Conservation (phyloP, 2,888 invertebrate genomes). For the Capitulum mitella region DNA sequence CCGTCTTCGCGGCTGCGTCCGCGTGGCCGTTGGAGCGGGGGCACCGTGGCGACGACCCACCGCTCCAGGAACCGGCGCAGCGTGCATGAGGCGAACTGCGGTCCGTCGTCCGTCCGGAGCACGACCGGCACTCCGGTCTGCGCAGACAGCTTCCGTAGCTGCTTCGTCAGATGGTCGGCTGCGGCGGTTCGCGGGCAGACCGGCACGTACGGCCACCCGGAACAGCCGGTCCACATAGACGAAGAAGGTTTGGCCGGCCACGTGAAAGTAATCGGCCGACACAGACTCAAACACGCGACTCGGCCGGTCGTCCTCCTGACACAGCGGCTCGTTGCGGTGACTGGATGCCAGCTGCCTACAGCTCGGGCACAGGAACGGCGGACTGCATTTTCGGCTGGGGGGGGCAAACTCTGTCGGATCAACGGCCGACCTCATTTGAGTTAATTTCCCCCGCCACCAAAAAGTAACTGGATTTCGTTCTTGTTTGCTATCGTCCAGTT, state of each 20-base stretch:
- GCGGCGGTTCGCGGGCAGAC: conserved; percentile 14
- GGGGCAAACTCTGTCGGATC: too few relatives aligned
- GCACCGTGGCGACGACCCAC: not conserved
- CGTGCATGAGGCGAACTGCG: conserved; percentile 26
- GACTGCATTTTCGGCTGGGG: too few relatives aligned
- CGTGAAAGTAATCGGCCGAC: conserved; percentile 28
- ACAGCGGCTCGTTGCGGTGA: conserved; percentile 16
- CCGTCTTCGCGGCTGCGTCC: not conserved
- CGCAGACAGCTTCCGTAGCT: not conserved
- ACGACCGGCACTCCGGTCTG: conserved; percentile 21
- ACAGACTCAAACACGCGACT: conserved; percentile 25
- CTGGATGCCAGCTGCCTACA: conserved; percentile 24
- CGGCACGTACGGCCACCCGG: conserved; percentile 27
- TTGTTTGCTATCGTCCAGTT: too few relatives aligned
- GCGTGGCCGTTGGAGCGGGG: conserved; percentile 25
- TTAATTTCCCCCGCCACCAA: too few relatives aligned
- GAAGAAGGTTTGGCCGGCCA: conserved; percentile 26
- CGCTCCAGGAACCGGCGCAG: not conserved
- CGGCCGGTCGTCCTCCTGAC: conserved; percentile 23
- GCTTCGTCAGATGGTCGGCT: conserved; percentile 1
- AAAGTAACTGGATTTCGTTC: too few relatives aligned
- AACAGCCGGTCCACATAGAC: conserved; percentile 28
- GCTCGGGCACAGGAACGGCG: too few relatives aligned
- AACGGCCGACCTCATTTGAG: too few relatives aligned
- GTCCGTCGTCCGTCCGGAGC: conserved; percentile 27